phyloP scores from a whole-genome alignment of 1,140 invertebrate genomes.

The Drosophila micromelanica region DNA sequence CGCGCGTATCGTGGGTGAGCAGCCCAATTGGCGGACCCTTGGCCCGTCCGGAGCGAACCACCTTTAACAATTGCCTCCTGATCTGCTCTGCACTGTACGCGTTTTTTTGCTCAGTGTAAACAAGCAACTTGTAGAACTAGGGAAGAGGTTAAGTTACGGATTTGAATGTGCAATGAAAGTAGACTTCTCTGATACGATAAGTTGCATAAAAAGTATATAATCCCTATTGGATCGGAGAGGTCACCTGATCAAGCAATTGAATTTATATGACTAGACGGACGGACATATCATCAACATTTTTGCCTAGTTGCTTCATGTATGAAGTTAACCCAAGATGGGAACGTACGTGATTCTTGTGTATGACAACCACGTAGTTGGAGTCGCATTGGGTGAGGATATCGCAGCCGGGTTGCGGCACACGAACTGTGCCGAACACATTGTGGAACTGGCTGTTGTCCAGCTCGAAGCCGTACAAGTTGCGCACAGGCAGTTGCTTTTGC shows the following conservation, averaged over 20 bases:
- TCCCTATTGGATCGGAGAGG: too few species aligned
- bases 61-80: constrained; percentile 84
- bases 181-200: too few species aligned
- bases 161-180: too few species aligned
- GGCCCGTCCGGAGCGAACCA: constrained; percentile 85
- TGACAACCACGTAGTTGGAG: constrained; percentile 90
- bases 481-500: constrained; percentile 88
- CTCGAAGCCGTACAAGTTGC: constrained; percentile 90
- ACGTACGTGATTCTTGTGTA: constrained; percentile 93
- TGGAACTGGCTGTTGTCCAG: constrained; percentile 96
- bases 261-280: too few species aligned
- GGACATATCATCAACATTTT: too few species aligned
- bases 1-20: constrained; percentile 92
- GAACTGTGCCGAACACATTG: constrained; percentile 93
- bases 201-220: too few species aligned
- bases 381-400: constrained; percentile 88
- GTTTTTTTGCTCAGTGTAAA: constrained; percentile 87
- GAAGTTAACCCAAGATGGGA: too few species aligned
- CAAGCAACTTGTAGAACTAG: constrained; percentile 91
- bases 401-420: constrained; percentile 88
- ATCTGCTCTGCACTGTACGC: constrained; percentile 35
- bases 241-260: too few species aligned
- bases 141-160: not conserved
- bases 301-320: too few species aligned
- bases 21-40: constrained; percentile 88